These are phyloP conservation scores for Plectropomus leopardus DNA, from an alignment of 2,113 vertebrate species.

Conservation along the genomic window DNA sequence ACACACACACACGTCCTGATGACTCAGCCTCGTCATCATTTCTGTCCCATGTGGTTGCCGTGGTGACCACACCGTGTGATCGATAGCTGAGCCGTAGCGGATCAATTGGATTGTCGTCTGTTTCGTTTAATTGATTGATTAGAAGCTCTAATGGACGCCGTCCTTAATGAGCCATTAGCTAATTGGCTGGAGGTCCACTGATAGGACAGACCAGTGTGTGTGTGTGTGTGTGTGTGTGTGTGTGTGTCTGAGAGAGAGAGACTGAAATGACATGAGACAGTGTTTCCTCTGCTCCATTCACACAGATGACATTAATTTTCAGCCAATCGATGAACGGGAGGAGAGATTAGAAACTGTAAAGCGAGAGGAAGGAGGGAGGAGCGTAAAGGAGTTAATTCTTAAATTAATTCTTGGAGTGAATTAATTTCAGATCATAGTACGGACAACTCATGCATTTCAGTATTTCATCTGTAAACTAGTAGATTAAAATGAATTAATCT, in stretches of 20 bases:
- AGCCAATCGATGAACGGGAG: constrained; percentile 20
- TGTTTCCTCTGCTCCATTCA: constrained; percentile 18
- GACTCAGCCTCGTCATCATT: constrained; percentile 54
- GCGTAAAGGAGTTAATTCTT: no score
- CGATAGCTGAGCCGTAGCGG: constrained; percentile 24
- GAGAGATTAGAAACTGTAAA: not conserved
- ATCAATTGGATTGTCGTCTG: constrained; percentile 68
- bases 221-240: constrained; percentile 27
- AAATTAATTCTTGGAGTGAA: no score
- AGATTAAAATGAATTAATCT: no score
- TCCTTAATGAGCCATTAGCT: constrained; percentile 74
- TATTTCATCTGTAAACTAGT: no score
- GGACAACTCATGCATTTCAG: no score
- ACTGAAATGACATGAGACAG: not conserved
- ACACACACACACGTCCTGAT: constrained; percentile 16
- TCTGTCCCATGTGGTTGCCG: constrained; percentile 38
- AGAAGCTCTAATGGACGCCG: constrained; percentile 56
- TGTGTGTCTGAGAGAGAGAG: constrained; percentile 33
- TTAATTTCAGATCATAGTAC: no score
- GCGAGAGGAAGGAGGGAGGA: not conserved
- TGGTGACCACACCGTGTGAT: constrained; percentile 52
- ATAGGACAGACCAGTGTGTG: not conserved
- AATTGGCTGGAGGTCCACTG: constrained; percentile 54
- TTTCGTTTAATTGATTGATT: constrained; percentile 71
- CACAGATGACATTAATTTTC: constrained; percentile 42